phyloP scores from a whole-genome alignment of 1,140 invertebrate species.

The Arion vulgaris region DNA sequence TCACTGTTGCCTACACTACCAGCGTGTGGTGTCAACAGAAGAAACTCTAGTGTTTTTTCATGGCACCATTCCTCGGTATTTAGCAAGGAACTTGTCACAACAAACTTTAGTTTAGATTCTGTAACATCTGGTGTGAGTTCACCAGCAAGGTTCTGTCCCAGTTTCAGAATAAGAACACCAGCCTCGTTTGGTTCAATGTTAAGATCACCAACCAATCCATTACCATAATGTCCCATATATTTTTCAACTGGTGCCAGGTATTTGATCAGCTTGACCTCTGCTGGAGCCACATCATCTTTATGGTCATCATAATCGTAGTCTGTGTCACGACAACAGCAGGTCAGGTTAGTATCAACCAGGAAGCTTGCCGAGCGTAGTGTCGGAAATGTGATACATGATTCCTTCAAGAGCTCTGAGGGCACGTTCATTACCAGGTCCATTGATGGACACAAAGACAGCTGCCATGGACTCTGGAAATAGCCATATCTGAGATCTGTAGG shows the following conservation, averaged over 20 bases:
- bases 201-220: constrained; percentile 20
- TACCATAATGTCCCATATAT: constrained; percentile 22
- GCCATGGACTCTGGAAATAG: constrained; percentile 4
- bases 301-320: neutral
- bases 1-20: neutral
- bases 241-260: neutral
- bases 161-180: neutral
- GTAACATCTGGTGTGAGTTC: constrained; percentile 3
- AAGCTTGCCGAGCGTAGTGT: constrained; percentile 3
- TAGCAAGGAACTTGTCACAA: neutral
- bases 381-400: constrained; percentile 27
- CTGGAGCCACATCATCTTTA: constrained; percentile 8
- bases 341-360: neutral
- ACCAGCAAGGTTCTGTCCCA: constrained; percentile 16
- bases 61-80: constrained; percentile 15
- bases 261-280: neutral
- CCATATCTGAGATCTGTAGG: constrained; percentile 28
- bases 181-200: neutral
- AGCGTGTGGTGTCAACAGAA: neutral
- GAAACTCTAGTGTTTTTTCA: constrained; percentile 24
- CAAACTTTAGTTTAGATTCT: constrained; percentile 3
- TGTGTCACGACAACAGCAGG: neutral
- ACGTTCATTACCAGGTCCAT: constrained; percentile 16
- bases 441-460: constrained; percentile 25
- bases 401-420: neutral